These are phyloP conservation scores for Antheraea mylitta DNA, from an alignment of 1,140 invertebrate species.

Conservation along the genomic window DNA sequence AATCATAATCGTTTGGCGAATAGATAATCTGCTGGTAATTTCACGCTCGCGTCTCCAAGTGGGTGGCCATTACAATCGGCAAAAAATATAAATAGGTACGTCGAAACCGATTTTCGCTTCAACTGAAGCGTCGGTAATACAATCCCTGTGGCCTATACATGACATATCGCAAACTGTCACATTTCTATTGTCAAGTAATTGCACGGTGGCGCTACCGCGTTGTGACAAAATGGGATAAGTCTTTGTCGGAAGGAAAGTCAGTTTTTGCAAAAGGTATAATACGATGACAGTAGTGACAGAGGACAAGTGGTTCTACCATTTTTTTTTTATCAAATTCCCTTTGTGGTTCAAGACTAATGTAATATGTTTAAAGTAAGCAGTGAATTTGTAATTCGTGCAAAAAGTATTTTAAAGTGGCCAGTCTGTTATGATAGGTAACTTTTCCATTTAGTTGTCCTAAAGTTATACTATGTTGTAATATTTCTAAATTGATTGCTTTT, in stretches of 20 bases:
- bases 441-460: neutral
- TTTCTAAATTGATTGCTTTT: too few species aligned
- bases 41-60: slow-evolving; percentile 1
- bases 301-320: slow-evolving; percentile 19
- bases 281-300: slow-evolving; percentile 1
- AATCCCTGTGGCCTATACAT: slow-evolving; percentile 32
- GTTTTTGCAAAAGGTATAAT: slow-evolving; percentile 23
- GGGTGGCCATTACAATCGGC: slow-evolving; percentile 3
- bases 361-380: neutral
- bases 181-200: slow-evolving; percentile 40
- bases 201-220: slow-evolving; percentile 64
- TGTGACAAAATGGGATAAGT: slow-evolving; percentile 42
- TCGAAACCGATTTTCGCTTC: slow-evolving; percentile 6
- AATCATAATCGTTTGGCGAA: slow-evolving; percentile 1
- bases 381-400: neutral
- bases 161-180: slow-evolving; percentile 54
- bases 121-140: slow-evolving; percentile 33
- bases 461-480: too few species aligned
- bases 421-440: neutral
- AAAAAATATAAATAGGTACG: slow-evolving; percentile 1
- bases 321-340: neutral
- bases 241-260: slow-evolving; percentile 36
- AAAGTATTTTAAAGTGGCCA: neutral
- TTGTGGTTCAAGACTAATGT: neutral
- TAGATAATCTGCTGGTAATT: slow-evolving; percentile 2